Conservation (phyloP, 2,113 vertebrate species). For the Diphyllodes magnificus region DNA sequence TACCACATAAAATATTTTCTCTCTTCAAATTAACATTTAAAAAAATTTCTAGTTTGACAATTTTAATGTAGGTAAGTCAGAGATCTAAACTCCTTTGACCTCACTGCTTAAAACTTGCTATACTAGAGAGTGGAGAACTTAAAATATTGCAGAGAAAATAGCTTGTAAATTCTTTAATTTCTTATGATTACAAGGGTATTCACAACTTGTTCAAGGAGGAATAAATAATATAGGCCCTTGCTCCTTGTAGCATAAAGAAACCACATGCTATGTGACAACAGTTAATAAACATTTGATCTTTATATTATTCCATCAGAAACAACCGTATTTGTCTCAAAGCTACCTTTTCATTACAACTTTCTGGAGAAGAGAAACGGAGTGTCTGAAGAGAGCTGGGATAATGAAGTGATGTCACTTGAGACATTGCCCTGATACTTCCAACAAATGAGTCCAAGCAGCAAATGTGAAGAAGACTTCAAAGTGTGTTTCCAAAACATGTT, state of each 20-base stretch:
- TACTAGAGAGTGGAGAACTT: not conserved
- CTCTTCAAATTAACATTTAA: not conserved
- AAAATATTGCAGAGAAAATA: not conserved
- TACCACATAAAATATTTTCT: not conserved
- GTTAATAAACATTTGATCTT: not conserved
- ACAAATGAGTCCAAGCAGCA: not conserved
- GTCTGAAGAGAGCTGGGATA: not conserved
- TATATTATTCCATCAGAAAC: not conserved
- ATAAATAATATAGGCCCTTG: not conserved
- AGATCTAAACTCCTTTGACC: not conserved
- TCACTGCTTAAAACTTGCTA: not conserved
- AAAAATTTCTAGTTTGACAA: not conserved
- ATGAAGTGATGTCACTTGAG: not conserved
- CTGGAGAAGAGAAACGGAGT: rapidly evolving
- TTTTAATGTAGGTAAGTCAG: not conserved
- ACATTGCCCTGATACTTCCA: not conserved
- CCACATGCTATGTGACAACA: not conserved
- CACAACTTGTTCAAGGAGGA: not conserved
- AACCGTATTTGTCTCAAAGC: not conserved
- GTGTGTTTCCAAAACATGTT: not conserved
- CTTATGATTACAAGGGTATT: not conserved
- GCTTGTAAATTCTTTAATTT: not conserved
- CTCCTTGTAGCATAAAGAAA: not conserved
- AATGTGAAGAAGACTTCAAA: not conserved
- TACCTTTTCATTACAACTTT: not conserved